These are phyloP conservation scores for Papilio glaucus DNA, from an alignment of 1,140 invertebrate species.

Conservation along the genomic window DNA sequence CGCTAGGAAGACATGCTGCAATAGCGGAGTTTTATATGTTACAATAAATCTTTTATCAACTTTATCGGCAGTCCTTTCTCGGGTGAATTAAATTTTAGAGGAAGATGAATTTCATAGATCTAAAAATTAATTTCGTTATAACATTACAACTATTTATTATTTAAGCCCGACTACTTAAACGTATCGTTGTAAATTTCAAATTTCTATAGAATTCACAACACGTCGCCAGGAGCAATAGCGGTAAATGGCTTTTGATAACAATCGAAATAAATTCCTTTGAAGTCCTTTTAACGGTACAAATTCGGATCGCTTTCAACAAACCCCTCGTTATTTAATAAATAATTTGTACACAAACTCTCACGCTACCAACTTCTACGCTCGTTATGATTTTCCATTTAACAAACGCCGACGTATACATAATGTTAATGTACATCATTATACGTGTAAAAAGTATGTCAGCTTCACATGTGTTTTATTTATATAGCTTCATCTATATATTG, in stretches of 20 bases:
- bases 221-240: slow-evolving; percentile 13
- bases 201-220: slow-evolving; percentile 12
- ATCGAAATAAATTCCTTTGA: slow-evolving; percentile 25
- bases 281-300: slow-evolving; percentile 22
- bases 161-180: neutral
- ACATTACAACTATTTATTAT: neutral
- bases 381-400: slow-evolving; percentile 16
- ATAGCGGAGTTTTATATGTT: too few relatives aligned
- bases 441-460: neutral
- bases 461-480: neutral
- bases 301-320: slow-evolving; percentile 22
- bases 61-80: too few relatives aligned
- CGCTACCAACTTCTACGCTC: slow-evolving; percentile 11
- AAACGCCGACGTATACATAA: neutral
- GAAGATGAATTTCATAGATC: too few relatives aligned
- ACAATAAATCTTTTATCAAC: too few relatives aligned
- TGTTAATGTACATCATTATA: neutral
- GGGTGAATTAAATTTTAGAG: too few relatives aligned
- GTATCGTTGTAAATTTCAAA: slow-evolving; percentile 7
- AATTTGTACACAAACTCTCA: slow-evolving; percentile 21
- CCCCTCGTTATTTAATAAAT: slow-evolving; percentile 23
- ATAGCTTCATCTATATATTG: neutral
- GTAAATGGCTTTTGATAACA: slow-evolving; percentile 21
- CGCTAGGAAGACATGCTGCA: too few relatives aligned
- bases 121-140: too few relatives aligned